Percentiles rank a stretch among this genome's conserved stretches.
phyloP scores from a whole-genome alignment of 2,888 invertebrate species.

The Camptogramma bilineatum region DNA sequence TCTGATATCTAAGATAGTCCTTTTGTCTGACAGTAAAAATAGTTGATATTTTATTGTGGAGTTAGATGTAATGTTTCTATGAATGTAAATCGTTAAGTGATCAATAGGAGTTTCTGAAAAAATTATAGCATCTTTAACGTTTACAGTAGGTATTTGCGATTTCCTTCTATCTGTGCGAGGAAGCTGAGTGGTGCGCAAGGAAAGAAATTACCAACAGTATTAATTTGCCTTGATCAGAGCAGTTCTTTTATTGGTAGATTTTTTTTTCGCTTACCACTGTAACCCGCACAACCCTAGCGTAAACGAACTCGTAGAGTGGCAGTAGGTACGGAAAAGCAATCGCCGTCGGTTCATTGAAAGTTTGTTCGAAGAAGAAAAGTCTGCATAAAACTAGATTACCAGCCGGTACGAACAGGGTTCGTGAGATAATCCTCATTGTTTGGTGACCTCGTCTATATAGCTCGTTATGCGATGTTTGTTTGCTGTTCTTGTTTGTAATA shows the following conservation, averaged over 20 bases:
- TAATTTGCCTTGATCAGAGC: no score
- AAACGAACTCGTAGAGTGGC: not conserved
- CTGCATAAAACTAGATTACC: conserved; percentile 27
- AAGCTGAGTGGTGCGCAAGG: not conserved
- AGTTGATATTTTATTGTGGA: no score
- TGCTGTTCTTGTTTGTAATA: conserved; percentile 45
- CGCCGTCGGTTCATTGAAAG: not conserved
- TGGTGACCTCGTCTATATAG: conserved; percentile 52
- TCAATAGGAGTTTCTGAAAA: not conserved
- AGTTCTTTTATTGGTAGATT: no score
- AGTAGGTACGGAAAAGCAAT: not conserved
- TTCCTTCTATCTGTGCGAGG: not conserved
- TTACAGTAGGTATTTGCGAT: no score
- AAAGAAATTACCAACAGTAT: no score
- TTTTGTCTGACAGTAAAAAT: no score
- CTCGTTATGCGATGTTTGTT: conserved; percentile 52
- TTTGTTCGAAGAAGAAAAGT: conserved; percentile 9
- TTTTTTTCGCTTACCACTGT: no score
- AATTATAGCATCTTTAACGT: not conserved
- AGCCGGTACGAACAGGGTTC: conserved; percentile 42
- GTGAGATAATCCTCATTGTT: conserved; percentile 40
- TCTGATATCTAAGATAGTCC: no score
- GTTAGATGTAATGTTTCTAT: no score
- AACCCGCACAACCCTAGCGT: no score
- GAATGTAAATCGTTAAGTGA: no score